phyloP scores from a whole-genome alignment of 2,797 vertebrate genomes.

The Xiphorhynchus erythropygius region DNA sequence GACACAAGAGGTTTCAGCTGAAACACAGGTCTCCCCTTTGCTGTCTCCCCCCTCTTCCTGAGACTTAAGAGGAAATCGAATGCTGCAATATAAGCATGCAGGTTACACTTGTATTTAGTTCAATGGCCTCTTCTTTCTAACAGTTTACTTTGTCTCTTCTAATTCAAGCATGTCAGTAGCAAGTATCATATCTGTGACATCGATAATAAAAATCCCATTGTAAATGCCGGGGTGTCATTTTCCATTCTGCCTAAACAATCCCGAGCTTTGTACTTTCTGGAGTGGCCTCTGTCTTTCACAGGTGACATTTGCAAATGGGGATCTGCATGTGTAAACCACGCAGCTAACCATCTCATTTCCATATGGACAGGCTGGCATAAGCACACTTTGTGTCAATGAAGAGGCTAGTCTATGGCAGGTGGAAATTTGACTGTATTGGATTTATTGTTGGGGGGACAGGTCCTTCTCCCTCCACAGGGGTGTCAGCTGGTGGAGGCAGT shows the following conservation, averaged over 20 bases:
- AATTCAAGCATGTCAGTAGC: constrained; percentile 71
- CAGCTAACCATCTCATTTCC: constrained; percentile 23
- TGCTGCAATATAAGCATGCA: constrained; percentile 45
- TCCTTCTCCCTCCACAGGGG: not conserved
- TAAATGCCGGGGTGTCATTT: constrained; percentile 64
- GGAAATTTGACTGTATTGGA: not conserved
- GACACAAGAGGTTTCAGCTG: constrained; percentile 23
- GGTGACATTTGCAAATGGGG: constrained; percentile 62
- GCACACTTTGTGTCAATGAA: not conserved
- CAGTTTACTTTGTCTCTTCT: constrained; percentile 72
- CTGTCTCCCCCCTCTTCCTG: not conserved
- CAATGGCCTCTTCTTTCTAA: constrained; percentile 60
- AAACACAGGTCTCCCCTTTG: constrained; percentile 30
- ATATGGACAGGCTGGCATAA: not conserved
- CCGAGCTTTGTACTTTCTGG: constrained; percentile 57
- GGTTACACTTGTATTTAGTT: constrained; percentile 58
- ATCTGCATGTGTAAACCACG: not conserved
- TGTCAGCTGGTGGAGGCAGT: not conserved
- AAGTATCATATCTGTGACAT: constrained; percentile 70
- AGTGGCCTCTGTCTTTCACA: constrained; percentile 59
- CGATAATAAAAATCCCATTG: constrained; percentile 71
- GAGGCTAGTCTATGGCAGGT: not conserved
- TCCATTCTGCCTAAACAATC: constrained; percentile 67
- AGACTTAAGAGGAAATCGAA: constrained; percentile 37
- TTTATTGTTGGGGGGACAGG: not conserved